phyloP scores from a whole-genome alignment of 2,113 vertebrate species.

The Pedetes capensis region DNA sequence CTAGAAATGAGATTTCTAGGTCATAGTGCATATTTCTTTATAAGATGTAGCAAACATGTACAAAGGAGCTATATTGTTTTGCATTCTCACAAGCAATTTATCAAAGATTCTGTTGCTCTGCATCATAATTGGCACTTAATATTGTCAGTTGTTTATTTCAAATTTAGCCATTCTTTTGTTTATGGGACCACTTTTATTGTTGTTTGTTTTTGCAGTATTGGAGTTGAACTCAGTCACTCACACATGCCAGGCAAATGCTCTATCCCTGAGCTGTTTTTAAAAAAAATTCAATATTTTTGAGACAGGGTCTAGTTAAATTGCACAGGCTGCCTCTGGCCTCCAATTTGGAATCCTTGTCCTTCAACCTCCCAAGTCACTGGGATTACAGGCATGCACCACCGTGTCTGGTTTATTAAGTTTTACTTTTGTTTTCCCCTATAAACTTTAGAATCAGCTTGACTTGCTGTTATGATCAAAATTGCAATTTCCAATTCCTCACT shows the following conservation, averaged over 20 bases:
- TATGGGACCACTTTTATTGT: background rate
- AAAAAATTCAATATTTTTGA: no score
- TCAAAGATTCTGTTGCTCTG: background rate
- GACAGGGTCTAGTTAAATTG: no score
- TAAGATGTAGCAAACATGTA: background rate
- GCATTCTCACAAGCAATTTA: background rate
- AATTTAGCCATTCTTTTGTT: background rate
- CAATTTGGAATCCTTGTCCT: background rate
- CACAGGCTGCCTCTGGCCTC: no score
- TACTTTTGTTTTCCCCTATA: background rate
- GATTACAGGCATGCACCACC: no score
- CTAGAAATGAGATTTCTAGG: constrained; percentile 6
- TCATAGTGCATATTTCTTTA: background rate
- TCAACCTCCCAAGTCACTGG: background rate
- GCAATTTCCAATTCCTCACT: background rate
- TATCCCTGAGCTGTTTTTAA: no score
- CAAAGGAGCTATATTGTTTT: background rate
- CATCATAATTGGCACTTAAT: background rate
- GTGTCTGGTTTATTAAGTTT: no score
- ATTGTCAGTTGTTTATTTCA: background rate
- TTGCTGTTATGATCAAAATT: background rate
- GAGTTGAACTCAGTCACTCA: no score
- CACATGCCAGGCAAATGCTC: no score
- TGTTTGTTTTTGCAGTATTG: background rate
- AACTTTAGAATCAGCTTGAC: background rate